Evolutionary conservation across 1,140 invertebrate genomes (phyloP).

Genomic region (Drosophila gunungcola): DNA sequence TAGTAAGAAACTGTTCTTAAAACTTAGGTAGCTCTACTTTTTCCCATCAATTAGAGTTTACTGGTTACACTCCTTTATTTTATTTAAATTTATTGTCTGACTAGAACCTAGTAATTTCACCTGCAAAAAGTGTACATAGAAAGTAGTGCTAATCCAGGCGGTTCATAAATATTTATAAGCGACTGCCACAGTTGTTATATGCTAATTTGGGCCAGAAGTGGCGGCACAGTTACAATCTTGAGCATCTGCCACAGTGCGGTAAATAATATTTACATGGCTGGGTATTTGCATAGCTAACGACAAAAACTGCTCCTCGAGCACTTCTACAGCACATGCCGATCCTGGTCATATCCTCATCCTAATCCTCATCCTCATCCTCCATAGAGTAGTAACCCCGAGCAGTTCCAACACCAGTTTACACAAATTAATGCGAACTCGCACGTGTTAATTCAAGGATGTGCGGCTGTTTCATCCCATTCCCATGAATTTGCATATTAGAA

Average conservation of each 20-base stretch:
- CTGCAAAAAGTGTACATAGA: slow-evolving; percentile 19
- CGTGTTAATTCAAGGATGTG: slow-evolving; percentile 82
- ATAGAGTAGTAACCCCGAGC: slow-evolving; percentile 24
- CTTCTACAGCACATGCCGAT: slow-evolving; percentile 1
- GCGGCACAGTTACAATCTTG: slow-evolving; percentile 70
- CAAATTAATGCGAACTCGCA: slow-evolving; percentile 82
- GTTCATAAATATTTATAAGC: slow-evolving; percentile 75
- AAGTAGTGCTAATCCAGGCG: slow-evolving; percentile 39
- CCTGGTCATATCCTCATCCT: slow-evolving; percentile 3
- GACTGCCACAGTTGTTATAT: slow-evolving; percentile 76
- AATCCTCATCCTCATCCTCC: not conserved
- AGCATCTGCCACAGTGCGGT: slow-evolving; percentile 77
- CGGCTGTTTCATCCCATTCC: slow-evolving; percentile 55
- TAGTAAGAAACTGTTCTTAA: not conserved
- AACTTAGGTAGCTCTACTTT: not conserved
- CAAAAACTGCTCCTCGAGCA: slow-evolving; percentile 64
- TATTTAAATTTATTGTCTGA: not conserved
- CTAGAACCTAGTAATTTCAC: not conserved
- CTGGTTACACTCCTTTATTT: not conserved
- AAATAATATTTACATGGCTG: slow-evolving; percentile 78
- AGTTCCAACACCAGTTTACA: slow-evolving; percentile 64
- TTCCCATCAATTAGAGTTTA: not conserved
- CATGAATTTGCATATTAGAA: slow-evolving; percentile 82
- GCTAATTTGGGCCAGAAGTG: slow-evolving; percentile 69
- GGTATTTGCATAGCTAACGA: slow-evolving; percentile 79